Base-by-base conservation (phyloP, 1,140 invertebrate species). In the Nasonia vitripennis region DNA sequence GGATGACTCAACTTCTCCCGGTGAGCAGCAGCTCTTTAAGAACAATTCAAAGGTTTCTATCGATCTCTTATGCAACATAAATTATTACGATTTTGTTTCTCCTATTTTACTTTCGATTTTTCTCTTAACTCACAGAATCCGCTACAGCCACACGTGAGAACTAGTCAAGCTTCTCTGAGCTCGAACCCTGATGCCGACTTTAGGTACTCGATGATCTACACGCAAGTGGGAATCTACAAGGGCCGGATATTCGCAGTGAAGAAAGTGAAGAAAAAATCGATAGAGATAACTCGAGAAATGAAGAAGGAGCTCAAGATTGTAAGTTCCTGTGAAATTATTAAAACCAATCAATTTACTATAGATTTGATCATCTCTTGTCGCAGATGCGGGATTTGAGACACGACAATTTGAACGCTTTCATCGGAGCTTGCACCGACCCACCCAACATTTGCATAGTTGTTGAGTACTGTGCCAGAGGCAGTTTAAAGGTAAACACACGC, bases 281-380 rank as follows among this genome's bases (percentile, higher is more conserved):
- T 98, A 31, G 98, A 99, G 89, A 97, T 99, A 12, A 98, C 96
- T 0, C 94, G 98, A 74, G 96, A 96, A 89, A 98, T 99, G 95
- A 99, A 99, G 91, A 98, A 98, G 90, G 98, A 99, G 94, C 95
- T 99, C 74, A 99, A 99, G 95, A 95, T 97, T 92, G 97, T 97
- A 92, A 95, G 94, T 68, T 62, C 23, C 27, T n/a, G 17, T 12
- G 37, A 45, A 45, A 9, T 9, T 1, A 45, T 45, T 14, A 71
- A 81, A 4, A 10, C 27, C 17, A 51, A 71, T 48, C 5, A 45
- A 20, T 79, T 79, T 41, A 5, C 51, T 10, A 78, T 4, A 31
- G 1, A 51, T 48, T 51, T 11, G 4, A 79, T 31, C 31, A n/a
- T 51, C n/a, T 10, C 9, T 31, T 48, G 12, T 93, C 94, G 27